Base-by-base conservation (phyloP, 2,888 invertebrate species). In the Cistogaster globosa region DNA sequence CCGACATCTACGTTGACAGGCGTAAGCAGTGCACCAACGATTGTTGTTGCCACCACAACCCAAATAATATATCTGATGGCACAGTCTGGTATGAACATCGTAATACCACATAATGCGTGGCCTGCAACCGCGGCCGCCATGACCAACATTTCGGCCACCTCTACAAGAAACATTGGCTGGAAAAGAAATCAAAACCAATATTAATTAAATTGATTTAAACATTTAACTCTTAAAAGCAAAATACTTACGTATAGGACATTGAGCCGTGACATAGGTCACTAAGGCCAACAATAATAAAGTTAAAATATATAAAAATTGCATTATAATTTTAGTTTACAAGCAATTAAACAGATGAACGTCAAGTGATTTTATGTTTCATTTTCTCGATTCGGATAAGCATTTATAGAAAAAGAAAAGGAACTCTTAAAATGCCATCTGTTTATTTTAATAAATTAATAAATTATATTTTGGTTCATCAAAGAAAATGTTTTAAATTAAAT, bases 1-100 rank as follows among this genome's bases (percentile, higher is more conserved):
- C 9, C 58, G 26, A 62, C 78, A 71, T 36, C 55, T 51, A 12
- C 11, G 63, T 18, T 36, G n/a, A 55, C 85, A 86, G 16, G 38
- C 45, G 1, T 20, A 20, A 0, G 36, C 32, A 14, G 75, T 57
- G 51, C 85, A 85, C 62, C 65, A 82, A 51, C 85, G 85, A 78
- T 85, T 85, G 20, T 65, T 65, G 55, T 83, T 86, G 38, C 86
- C 85, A 22, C 51, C 77, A 77, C 85, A 85, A 20, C 85, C 85
- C 51, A 69, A 62, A 20, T 86, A 86, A 26, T 18, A 60, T 36
- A 86, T 51, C 18, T 36, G n/a, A 53, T 53, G 53, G 45, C 86
- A 86, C 65, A 18, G 58, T 18, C 71, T 7, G n/a, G 11, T 8
- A 12, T 62, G 60, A 16, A 20, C 42, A 72, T 80, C 55, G 20